A percentile compares a stretch with the other conserved stretches of the same genome.
Evolutionary conservation across 2,888 invertebrate species (phyloP).

Genomic region (Aporophyla nigra): DNA sequence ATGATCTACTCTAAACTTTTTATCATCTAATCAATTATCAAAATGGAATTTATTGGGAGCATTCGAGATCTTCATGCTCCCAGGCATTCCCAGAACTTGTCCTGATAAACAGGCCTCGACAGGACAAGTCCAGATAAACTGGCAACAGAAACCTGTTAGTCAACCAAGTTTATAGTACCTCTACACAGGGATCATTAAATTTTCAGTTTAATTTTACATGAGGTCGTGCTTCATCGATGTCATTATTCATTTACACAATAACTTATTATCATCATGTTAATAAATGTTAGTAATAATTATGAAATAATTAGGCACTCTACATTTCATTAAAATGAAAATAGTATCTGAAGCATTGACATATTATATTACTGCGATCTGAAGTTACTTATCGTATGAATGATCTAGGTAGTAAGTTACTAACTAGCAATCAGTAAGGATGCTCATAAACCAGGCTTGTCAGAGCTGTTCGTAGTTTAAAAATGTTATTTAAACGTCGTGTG

Average conservation of each 20-base stretch:
- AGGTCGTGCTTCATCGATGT: neutral
- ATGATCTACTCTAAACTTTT: neutral
- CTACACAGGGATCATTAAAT: neutral
- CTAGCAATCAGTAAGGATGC: constrained; percentile 7
- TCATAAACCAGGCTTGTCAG: constrained; percentile 30
- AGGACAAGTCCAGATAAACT: constrained; percentile 40
- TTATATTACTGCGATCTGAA: no score
- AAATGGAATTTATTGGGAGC: constrained; percentile 7
- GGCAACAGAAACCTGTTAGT: constrained; percentile 46
- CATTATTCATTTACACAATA: neutral
- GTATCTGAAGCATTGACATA: neutral
- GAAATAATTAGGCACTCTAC: neutral
- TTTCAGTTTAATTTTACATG: constrained; percentile 3
- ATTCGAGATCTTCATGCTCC: neutral
- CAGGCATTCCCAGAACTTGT: constrained; percentile 34
- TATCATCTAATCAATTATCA: neutral
- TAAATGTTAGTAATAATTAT: constrained; percentile 1
- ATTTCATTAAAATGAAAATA: constrained; percentile 9
- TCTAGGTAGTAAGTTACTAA: constrained; percentile 3
- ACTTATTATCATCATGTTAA: neutral
- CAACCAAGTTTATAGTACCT: constrained; percentile 14
- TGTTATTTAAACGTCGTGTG: constrained; percentile 35
- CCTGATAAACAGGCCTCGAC: constrained; percentile 32
- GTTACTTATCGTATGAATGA: neutral
- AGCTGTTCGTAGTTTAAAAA: constrained; percentile 24